Percentiles rank a stretch among this genome's conserved stretches.
Conservation (phyloP, 2,113 vertebrate genomes). For the Cottus gobio region DNA sequence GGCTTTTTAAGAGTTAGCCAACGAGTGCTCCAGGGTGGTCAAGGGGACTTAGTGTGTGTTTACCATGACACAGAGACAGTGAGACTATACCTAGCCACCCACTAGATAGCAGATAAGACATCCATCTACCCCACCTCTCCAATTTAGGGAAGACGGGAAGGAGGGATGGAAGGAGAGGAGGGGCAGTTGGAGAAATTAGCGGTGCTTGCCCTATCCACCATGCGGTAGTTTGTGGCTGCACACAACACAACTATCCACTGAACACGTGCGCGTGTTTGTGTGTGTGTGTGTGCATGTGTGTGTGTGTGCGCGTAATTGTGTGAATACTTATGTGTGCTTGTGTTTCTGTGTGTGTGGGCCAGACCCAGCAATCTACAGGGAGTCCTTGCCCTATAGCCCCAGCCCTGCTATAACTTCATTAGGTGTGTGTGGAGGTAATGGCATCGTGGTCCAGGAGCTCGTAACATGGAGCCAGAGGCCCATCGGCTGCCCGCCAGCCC, state of each 20-base stretch:
- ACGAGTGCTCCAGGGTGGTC: slow-evolving; percentile 79
- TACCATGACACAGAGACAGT: slow-evolving; percentile 68
- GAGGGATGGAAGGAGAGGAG: slow-evolving; percentile 24
- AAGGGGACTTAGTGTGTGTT: slow-evolving; percentile 71
- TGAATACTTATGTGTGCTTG: slow-evolving; percentile 22
- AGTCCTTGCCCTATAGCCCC: slow-evolving; percentile 74
- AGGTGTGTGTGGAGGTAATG: slow-evolving; percentile 78
- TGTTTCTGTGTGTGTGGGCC: slow-evolving; percentile 69
- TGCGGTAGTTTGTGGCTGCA: slow-evolving; percentile 15
- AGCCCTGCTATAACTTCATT: slow-evolving; percentile 78
- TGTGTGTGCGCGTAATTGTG: slow-evolving; percentile 7
- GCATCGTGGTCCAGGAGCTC: slow-evolving; percentile 75
- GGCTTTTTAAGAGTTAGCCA: slow-evolving; percentile 82
- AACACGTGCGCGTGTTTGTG: slow-evolving; percentile 11
- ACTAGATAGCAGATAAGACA: slow-evolving; percentile 64
- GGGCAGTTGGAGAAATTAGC: slow-evolving; percentile 26
- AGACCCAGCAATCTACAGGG: slow-evolving; percentile 70
- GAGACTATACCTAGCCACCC: slow-evolving; percentile 51
- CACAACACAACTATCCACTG: slow-evolving; percentile 21
- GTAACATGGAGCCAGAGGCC: slow-evolving; percentile 77
- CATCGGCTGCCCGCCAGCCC: slow-evolving; percentile 54
- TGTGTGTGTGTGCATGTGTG: neutral
- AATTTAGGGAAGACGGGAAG: slow-evolving; percentile 49
- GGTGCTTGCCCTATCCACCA: neutral
- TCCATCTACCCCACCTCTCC: slow-evolving; percentile 58